Evolutionary conservation across 2,113 vertebrate species (phyloP).

Genomic region (Tapirus terrestris): DNA sequence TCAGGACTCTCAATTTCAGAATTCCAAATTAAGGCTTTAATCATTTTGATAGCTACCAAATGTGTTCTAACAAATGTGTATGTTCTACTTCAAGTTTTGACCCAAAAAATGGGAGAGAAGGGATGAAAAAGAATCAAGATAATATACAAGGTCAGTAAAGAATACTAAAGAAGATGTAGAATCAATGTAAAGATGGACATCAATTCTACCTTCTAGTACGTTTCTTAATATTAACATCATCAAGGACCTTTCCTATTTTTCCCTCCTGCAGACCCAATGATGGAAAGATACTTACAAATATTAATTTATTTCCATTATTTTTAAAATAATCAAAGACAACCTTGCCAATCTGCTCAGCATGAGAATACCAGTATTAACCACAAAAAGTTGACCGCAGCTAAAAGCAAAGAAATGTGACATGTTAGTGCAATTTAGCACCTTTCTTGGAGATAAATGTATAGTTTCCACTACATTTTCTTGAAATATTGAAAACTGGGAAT

Average conservation of each 20-base stretch:
- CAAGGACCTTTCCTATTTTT: background rate
- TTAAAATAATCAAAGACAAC: slow-evolving; percentile 48
- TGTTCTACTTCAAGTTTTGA: slow-evolving; percentile 23
- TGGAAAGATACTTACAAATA: slow-evolving; percentile 21
- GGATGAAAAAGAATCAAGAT: background rate
- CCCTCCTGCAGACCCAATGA: background rate
- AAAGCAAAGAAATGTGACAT: slow-evolving; percentile 2
- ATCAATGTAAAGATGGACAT: background rate
- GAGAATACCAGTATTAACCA: slow-evolving; percentile 11
- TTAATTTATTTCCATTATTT: slow-evolving; percentile 16
- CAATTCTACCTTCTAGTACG: background rate
- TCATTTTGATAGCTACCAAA: slow-evolving; percentile 49
- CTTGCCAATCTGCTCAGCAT: background rate
- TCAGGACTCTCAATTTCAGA: background rate
- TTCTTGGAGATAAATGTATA: background rate
- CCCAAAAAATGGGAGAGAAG: background rate
- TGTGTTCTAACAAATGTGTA: background rate
- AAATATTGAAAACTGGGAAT: background rate
- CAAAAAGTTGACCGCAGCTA: background rate
- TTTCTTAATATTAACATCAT: background rate
- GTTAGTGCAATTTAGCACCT: background rate
- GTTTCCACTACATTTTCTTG: background rate
- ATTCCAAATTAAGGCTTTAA: slow-evolving; percentile 33
- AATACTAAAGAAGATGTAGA: background rate
- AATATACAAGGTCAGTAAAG: background rate